These are phyloP conservation scores for Mesaphorura yosii DNA, from an alignment of 1,140 invertebrate species.

Conservation along the genomic window DNA sequence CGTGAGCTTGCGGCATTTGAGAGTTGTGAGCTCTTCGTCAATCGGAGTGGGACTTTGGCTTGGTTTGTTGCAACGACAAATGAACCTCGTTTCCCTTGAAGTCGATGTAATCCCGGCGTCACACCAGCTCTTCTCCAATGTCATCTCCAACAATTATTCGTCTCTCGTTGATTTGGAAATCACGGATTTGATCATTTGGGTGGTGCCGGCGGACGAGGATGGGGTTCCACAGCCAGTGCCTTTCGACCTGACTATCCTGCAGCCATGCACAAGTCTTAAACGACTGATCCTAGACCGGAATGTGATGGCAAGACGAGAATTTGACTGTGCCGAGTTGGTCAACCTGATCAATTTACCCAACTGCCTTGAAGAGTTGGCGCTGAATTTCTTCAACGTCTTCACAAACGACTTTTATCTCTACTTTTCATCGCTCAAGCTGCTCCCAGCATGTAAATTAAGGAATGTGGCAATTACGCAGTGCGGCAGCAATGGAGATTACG, in stretches of 20 bases:
- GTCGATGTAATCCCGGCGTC: constrained; percentile 22
- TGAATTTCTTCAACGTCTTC: constrained; percentile 25
- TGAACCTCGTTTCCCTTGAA: constrained; percentile 16
- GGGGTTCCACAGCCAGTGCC: background rate
- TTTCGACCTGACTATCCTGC: constrained; percentile 17
- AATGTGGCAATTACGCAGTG: constrained; percentile 21
- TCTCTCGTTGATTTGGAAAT: constrained; percentile 17
- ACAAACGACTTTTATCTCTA: constrained; percentile 18
- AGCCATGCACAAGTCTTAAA: constrained; percentile 9
- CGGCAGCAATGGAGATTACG: constrained; percentile 16
- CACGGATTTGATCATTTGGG: constrained; percentile 22
- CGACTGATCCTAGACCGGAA: constrained; percentile 26
- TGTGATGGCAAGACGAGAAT: constrained; percentile 2
- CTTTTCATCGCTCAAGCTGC: constrained; percentile 1
- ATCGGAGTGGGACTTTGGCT: constrained; percentile 16
- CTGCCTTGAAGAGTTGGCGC: constrained; percentile 15
- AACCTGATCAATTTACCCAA: constrained; percentile 22
- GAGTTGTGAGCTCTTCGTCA: constrained; percentile 20
- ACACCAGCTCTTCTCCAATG: constrained; percentile 7
- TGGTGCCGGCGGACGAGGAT: too few species aligned
- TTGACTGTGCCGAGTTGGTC: constrained; percentile 18
- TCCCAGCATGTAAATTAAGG: constrained; percentile 6
- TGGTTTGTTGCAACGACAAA: constrained; percentile 12
- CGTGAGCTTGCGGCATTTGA: background rate
- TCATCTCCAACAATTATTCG: constrained; percentile 10